Base-by-base conservation (phyloP, 2,797 vertebrate genomes). In the Oceanodroma leucorhoa region DNA sequence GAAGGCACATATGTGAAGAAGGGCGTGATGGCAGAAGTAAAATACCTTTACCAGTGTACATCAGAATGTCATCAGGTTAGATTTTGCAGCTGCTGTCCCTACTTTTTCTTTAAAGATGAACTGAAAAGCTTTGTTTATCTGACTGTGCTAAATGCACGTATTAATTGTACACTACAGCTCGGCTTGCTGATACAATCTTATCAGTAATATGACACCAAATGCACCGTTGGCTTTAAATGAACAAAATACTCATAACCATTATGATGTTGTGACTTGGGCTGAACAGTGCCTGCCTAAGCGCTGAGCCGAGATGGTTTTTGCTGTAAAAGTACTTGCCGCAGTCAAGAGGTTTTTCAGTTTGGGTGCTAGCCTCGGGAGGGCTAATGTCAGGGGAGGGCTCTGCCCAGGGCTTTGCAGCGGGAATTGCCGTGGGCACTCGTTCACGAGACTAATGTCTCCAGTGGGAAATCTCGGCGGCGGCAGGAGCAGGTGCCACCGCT, bases 361-460 rank as follows among this genome's bases (percentile, higher is more conserved):
- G 46, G 9, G 12, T 66, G 57, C 5, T 4, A 6, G 46, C 53
- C 2, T 1, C 10, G 32, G 29, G 11, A n/a, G 23, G 7, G 40
- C 41, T 32, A 4, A 9, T 12, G 41, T 3, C 38, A 13, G 46
- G 3, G 53, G 8, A 19, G 48, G 24, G 36, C 50, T 78, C 10
- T 24, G 36, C 43, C 32, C 15, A 4, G 20, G 26, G 45, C 29
- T 54, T 45, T 4, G 50, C 61, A 11, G 29, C 6, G 20, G 26
- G 29, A 14, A 2, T 2, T 2, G 67, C 18, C 24, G 24, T 2
- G 55, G 29, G 21, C 34, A 0, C 24, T 19, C 6, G 24, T 27
- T 36, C 36, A 1, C 2, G 2, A 3, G 6, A 14, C 16, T 0
- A 3, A 2, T 2, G n/a, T 19, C 8, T 9, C 24, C n/a, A 1